Evolutionary conservation across 1,140 invertebrate species (phyloP).

Genomic region (Trichonephila clavipes): DNA sequence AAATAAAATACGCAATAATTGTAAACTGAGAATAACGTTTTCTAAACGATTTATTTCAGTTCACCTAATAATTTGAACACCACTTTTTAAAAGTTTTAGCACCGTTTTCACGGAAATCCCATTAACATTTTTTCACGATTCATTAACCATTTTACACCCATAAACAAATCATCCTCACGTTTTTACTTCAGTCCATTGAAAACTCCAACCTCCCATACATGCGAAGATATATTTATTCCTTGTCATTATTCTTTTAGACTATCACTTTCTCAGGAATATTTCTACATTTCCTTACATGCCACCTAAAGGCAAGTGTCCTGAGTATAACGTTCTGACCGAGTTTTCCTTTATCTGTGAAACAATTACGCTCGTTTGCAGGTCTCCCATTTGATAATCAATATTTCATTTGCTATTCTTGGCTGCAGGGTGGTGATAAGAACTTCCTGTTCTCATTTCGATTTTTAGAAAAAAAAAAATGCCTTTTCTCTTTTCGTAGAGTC

Average conservation of each 20-base stretch:
- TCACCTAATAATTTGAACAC: not conserved
- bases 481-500: not conserved
- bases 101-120: not conserved
- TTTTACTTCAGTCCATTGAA: constrained; percentile 2
- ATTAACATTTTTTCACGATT: constrained; percentile 12
- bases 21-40: not conserved
- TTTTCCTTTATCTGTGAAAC: constrained; percentile 31
- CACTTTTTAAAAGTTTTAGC: not conserved
- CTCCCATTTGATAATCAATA: constrained; percentile 37
- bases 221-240: not conserved
- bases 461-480: not conserved
- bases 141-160: constrained; percentile 27
- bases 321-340: constrained; percentile 1
- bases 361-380: constrained; percentile 37
- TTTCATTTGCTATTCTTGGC: constrained; percentile 26
- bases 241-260: constrained; percentile 11
- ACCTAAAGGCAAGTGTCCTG: not conserved
- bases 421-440: constrained; percentile 33
- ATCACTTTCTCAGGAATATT: constrained; percentile 31
- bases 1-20: too few relatives aligned
- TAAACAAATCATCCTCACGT: constrained; percentile 2
- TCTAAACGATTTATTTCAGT: not conserved
- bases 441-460: constrained; percentile 15
- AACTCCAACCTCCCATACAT: not conserved
- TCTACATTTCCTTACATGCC: not conserved